Percentiles rank a stretch among this genome's conserved stretches.
Evolutionary conservation across 2,797 vertebrate genomes (phyloP).

Genomic region (Chelonia mydas): DNA sequence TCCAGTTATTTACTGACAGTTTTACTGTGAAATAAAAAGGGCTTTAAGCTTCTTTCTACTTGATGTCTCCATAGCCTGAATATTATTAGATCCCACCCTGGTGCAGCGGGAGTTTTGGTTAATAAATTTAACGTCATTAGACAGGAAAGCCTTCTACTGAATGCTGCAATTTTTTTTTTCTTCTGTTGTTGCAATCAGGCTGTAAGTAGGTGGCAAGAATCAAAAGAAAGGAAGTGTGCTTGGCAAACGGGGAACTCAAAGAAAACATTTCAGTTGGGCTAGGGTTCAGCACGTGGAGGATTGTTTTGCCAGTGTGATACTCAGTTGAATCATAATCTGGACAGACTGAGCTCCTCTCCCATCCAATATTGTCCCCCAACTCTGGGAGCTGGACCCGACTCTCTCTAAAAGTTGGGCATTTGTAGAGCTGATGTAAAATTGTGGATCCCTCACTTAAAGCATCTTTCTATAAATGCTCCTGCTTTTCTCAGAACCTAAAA

Average conservation of each 20-base stretch:
- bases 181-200: conserved; percentile 6
- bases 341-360: not conserved
- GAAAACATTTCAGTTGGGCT: conserved; percentile 60
- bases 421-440: not conserved
- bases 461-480: not conserved
- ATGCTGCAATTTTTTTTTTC: conserved; percentile 47
- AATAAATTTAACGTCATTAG: conserved; percentile 75
- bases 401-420: not conserved
- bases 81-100: conserved; percentile 75
- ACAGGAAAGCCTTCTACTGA: conserved; percentile 64
- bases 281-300: not conserved
- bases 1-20: conserved; percentile 77
- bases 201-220: conserved; percentile 67
- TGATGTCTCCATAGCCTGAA: conserved; percentile 73
- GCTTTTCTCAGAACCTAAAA: not conserved
- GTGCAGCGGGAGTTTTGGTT: conserved; percentile 73
- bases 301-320: not conserved
- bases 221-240: conserved; percentile 72
- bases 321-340: not conserved
- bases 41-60: conserved; percentile 75
- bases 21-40: conserved; percentile 74
- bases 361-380: not conserved
- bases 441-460: rapidly evolving
- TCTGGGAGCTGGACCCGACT: not conserved
- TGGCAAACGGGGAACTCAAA: conserved; percentile 66